Conservation (phyloP, 2,797 vertebrate genomes). For the Acanthurus lineatus region DNA sequence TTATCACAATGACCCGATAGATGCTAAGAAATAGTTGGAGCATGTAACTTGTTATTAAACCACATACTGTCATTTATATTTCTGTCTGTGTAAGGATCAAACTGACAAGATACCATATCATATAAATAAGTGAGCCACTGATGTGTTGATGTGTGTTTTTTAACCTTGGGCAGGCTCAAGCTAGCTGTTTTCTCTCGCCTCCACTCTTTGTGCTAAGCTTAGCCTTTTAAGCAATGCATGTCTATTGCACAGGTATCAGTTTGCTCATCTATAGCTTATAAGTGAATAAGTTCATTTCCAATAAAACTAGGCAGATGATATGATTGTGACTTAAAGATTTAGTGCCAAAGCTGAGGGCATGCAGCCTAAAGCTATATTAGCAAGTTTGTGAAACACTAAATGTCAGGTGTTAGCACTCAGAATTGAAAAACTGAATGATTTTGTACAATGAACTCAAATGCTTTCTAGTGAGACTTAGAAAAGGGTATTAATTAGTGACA, state of each 20-base stretch:
- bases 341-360: not conserved
- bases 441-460: not conserved
- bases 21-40: not conserved
- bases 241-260: not conserved
- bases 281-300: not conserved
- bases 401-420: not conserved
- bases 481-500: not conserved
- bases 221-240: not conserved
- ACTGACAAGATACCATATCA: not conserved
- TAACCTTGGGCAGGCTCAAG: not conserved
- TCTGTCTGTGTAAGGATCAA: not conserved
- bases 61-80: not conserved
- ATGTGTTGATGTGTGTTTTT: not conserved
- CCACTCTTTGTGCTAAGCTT: constrained; percentile 4
- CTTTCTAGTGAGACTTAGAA: not conserved
- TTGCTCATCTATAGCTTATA: too few species aligned
- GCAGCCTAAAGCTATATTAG: not conserved
- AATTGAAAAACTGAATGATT: too few species aligned
- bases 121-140: not conserved
- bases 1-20: not conserved
- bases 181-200: not conserved
- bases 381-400: not conserved
- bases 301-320: not conserved
- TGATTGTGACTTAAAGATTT: not conserved
- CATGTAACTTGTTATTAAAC: not conserved